phyloP scores from a whole-genome alignment of 1,140 invertebrate species.

The Drosophila pseudoananassae region DNA sequence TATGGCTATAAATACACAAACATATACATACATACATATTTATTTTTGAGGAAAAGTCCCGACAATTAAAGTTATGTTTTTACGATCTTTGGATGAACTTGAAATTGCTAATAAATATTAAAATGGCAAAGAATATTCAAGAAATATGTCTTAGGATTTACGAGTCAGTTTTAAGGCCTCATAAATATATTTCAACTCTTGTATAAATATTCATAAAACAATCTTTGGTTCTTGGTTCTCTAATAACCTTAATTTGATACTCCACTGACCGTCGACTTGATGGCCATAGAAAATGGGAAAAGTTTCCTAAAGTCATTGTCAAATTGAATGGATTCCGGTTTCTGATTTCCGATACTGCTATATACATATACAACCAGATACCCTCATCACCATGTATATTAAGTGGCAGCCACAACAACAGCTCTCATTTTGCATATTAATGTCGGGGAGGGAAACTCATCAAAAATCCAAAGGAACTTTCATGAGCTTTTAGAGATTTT shows the following conservation, averaged over 20 bases:
- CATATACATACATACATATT: constrained; percentile 3
- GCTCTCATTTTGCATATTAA: constrained; percentile 71
- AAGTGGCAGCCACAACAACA: constrained; percentile 21
- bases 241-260: constrained; percentile 32
- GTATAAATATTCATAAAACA: constrained; percentile 1
- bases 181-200: background rate
- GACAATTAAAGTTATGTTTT: constrained; percentile 21
- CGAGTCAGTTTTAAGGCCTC: background rate
- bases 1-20: constrained; percentile 28
- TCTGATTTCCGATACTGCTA: constrained; percentile 12
- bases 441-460: constrained; percentile 49
- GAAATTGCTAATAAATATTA: background rate
- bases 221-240: background rate
- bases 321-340: constrained; percentile 54
- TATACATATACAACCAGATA: background rate
- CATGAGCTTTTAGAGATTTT: constrained; percentile 44
- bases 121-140: background rate
- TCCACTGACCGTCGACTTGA: constrained; percentile 5
- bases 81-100: constrained; percentile 2
- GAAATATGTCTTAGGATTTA: too few species aligned
- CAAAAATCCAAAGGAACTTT: constrained; percentile 55
- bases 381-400: constrained; percentile 38
- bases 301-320: constrained; percentile 62
- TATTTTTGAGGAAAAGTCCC: background rate
- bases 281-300: constrained; percentile 26